Base-by-base conservation (phyloP, 2,888 invertebrate species). In the Amphipoea oculea region DNA sequence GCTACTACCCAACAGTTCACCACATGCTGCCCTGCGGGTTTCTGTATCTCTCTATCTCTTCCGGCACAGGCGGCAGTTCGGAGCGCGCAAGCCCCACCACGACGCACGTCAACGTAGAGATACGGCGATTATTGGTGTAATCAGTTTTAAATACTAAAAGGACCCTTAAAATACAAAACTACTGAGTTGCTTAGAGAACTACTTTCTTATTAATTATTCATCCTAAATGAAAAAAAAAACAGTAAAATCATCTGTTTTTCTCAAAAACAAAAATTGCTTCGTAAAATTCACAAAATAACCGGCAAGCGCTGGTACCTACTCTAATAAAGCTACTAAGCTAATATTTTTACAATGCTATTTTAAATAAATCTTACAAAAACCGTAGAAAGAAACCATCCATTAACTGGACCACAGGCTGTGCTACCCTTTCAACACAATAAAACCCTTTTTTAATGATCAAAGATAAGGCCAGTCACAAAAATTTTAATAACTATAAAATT, bases 401-500 rank as follows among this genome's bases (percentile, higher is more conserved):
- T 78, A 86, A 86, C 72, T 83, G 78, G 70, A 81, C 86, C 86
- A 62, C 79, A 83, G 69, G 6, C 79, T 67, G 76, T 57, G 73
- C 72, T 75, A 54, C 79, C 72, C 77, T 78, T 86, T 79, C 40
- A 63, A 73, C 77, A 83, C 76, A 84, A 80, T 88, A 87, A 89
- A 89, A 87, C 90, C 84, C 83, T 82, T 87, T 89, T 90, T 89
- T 88, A 89, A 89, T 90, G 84, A 83, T 82, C 80, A 74, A 67
- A 86, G 86, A 90, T 89, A 90, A 90, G 76, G 80, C 48, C 85
- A 82, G 86, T 79, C 82, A 79, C 85, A 85, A 89, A 90, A 80
- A 36, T 83, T 89, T 89, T 90, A 90, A 90, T 85, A 90, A 83
- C 84, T 81, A 86, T 90, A 89, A 89, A 90, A 88, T 81, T 86